Evolutionary conservation across 2,888 invertebrate genomes (phyloP).

Genomic region (Brenthis daphne): DNA sequence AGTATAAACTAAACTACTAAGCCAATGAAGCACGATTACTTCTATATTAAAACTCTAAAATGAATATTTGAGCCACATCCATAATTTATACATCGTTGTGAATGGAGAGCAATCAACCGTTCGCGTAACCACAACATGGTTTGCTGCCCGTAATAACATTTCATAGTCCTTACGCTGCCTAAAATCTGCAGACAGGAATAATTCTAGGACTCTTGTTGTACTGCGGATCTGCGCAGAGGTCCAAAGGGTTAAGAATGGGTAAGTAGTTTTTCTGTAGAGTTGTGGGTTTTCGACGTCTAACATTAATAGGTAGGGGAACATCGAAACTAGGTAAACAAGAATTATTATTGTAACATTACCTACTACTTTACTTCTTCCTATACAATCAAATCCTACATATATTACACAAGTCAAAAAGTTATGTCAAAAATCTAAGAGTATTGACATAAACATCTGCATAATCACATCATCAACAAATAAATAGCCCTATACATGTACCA

Average conservation of each 20-base stretch:
- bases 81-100: not conserved
- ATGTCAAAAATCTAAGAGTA: too few species aligned
- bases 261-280: too few species aligned
- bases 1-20: too few species aligned
- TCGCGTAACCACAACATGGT: conserved; percentile 25
- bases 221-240: not conserved
- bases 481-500: too few species aligned
- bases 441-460: too few species aligned
- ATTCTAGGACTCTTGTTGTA: not conserved
- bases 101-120: conserved; percentile 24
- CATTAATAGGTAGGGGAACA: too few species aligned
- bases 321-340: too few species aligned
- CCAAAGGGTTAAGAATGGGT: too few species aligned
- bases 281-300: too few species aligned
- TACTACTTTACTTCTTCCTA: too few species aligned
- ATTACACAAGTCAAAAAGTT: not conserved
- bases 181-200: conserved; percentile 3
- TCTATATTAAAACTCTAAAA: not conserved
- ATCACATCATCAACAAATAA: too few species aligned
- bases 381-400: not conserved
- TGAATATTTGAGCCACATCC: not conserved
- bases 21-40: not conserved
- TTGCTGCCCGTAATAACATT: conserved; percentile 31
- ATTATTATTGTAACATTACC: too few species aligned
- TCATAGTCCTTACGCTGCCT: conserved; percentile 7